Conservation (phyloP, 2,888 invertebrate genomes). For the Limulus polyphemus region DNA sequence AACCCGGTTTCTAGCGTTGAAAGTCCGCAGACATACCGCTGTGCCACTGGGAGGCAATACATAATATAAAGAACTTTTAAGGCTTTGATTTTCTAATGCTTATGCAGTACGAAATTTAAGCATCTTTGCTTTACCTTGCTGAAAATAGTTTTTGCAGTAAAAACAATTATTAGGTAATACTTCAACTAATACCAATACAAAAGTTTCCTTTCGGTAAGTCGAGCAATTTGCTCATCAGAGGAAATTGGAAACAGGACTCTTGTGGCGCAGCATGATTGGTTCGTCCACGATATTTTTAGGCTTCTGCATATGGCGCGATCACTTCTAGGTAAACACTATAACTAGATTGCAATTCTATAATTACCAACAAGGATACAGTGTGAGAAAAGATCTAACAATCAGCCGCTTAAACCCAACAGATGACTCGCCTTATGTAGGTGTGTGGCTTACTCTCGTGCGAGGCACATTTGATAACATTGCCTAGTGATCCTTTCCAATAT, state of each 20-base stretch:
- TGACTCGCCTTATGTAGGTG: constrained; percentile 17
- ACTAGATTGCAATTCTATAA: constrained; percentile 17
- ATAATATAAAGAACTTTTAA: no score
- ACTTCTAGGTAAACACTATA: constrained; percentile 7
- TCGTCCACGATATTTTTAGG: constrained; percentile 6
- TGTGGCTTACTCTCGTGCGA: constrained; percentile 20
- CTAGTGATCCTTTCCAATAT: constrained; percentile 24
- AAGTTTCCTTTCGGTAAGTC: background rate
- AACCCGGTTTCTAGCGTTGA: no score
- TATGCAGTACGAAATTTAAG: no score
- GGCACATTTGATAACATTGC: constrained; percentile 20
- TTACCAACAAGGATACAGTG: constrained; percentile 14
- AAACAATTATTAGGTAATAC: no score
- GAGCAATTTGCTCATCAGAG: constrained; percentile 10
- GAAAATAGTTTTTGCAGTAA: no score
- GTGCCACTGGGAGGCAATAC: no score
- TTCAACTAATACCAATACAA: no score
- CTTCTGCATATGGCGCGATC: constrained; percentile 9
- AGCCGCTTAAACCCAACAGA: constrained; percentile 12
- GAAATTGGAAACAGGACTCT: constrained; percentile 10
- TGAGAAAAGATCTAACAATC: constrained; percentile 8
- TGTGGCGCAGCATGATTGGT: constrained; percentile 16
- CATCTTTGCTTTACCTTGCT: no score
- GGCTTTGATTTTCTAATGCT: no score
- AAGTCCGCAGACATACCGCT: no score